Base-by-base conservation (phyloP, 1,140 invertebrate species). In the Lordiphosa clarofinis region DNA sequence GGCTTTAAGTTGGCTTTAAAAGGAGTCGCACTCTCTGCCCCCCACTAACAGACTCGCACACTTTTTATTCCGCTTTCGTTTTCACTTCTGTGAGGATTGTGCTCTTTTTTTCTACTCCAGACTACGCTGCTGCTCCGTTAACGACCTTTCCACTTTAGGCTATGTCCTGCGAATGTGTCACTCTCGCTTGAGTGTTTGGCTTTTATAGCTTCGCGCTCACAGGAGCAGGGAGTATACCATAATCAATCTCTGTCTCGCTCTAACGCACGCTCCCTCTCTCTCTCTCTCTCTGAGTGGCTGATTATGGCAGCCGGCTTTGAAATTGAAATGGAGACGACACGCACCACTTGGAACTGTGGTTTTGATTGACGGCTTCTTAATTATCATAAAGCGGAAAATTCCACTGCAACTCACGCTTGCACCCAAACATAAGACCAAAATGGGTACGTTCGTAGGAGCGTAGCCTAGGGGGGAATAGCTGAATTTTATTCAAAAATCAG, bases 341-440 rank as follows among this genome's bases (percentile, higher is more conserved):
- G 39, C 67, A 63, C 47, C 74, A 56, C 75, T 55, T 62, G 52
- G 44, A 42, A 44, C 44, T 48, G 19, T 13, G 31, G 21, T 44
- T 55, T 60, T 72, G 68, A 73, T 76, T 84, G 76, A 69, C 68
- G 50, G 50, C 28, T 55, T 36, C 60, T 46, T 70, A 59, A 84
- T 84, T 78, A 73, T 73, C 60, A 62, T 58, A 48, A 59, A 65
- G 57, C 64, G 78, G 78, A 82, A 82, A 82, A 84, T 82, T 82
- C 60, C 78, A 54, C 57, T 9, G 39, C 15, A 10, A 39, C 42
- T 49, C 31, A 33, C 38, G 52, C 58, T 28, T 28, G 24, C 24
- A 28, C 24, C 24, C 24, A 28, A 28, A 4, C 6, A 28, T 7
- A 7, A 7, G 24, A 5, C 5, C 6, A 5, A 7, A 7, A 28